These are phyloP conservation scores for Aspidiotus rigidus DNA, from an alignment of 2,888 invertebrate genomes.

Conservation along the genomic window DNA sequence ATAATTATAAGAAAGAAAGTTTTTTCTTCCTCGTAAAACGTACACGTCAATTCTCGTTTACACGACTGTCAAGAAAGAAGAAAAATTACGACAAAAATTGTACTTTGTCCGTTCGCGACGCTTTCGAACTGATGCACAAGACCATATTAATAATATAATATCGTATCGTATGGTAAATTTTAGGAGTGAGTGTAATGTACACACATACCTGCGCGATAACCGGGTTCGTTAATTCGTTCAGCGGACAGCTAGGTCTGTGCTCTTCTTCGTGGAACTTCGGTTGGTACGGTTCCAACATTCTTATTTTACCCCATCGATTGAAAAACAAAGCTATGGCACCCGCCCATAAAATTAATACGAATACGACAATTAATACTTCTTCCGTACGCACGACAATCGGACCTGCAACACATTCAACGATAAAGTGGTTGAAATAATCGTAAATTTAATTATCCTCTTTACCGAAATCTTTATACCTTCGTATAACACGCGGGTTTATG, in stretches of 20 bases:
- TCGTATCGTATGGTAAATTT: not conserved
- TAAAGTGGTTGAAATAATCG: not conserved
- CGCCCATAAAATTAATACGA: slow-evolving; percentile 78
- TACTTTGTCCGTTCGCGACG: no score
- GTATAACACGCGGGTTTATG: not conserved
- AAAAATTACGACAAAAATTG: no score
- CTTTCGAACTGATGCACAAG: no score
- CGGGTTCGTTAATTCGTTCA: slow-evolving; percentile 51
- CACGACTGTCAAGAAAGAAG: no score
- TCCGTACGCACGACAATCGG: slow-evolving; percentile 72
- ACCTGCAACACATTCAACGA: slow-evolving; percentile 35
- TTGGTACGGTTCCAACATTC: slow-evolving; percentile 83
- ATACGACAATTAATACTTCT: slow-evolving; percentile 72
- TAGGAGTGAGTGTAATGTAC: slow-evolving; percentile 4
- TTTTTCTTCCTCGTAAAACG: no score
- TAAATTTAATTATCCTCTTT: not conserved
- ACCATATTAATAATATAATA: no score
- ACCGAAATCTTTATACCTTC: not conserved
- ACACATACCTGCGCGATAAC: slow-evolving; percentile 36
- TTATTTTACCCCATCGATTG: slow-evolving; percentile 90
- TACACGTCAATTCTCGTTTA: no score
- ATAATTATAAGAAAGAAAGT: no score
- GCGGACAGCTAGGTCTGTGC: slow-evolving; percentile 66
- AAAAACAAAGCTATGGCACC: slow-evolving; percentile 83
- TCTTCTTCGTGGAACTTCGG: slow-evolving; percentile 75